These are phyloP conservation scores for Daphoenositta chrysoptera DNA, from an alignment of 2,113 vertebrate species.

Conservation along the genomic window DNA sequence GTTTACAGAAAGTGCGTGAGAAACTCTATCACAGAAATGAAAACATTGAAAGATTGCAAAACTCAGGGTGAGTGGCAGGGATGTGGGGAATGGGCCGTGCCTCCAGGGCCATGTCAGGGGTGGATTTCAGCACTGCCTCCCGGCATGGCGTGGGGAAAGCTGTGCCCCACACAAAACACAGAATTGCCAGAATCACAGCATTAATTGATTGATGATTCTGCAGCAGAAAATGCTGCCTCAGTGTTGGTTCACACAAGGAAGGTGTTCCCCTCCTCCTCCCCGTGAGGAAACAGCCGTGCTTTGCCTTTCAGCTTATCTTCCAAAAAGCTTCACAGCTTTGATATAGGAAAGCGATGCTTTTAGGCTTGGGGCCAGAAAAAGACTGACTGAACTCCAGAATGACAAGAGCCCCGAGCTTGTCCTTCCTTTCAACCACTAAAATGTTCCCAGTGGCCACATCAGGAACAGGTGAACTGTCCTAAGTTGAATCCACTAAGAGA, in stretches of 20 bases:
- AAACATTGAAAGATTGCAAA: no score
- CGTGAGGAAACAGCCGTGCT: background rate
- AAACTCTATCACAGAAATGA: no score
- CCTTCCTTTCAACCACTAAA: background rate
- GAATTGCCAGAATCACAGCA: background rate
- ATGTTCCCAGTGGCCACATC: background rate
- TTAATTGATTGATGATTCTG: background rate
- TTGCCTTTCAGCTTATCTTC: background rate
- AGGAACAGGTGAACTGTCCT: background rate
- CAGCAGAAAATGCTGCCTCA: background rate
- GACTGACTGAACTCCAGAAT: background rate
- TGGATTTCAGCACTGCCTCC: background rate
- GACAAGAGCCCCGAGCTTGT: background rate
- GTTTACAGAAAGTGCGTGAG: no score
- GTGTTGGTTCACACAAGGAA: rapidly evolving
- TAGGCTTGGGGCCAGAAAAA: background rate
- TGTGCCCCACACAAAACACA: rapidly evolving
- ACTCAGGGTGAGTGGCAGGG: rapidly evolving
- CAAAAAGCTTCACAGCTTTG: background rate
- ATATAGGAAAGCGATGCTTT: background rate
- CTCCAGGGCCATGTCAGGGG: rapidly evolving
- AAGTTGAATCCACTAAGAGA: background rate
- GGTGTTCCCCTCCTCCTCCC: background rate
- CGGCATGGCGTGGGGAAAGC: rapidly evolving
- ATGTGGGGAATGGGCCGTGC: background rate